phyloP scores from a whole-genome alignment of 2,888 invertebrate species.

The Timema podura region DNA sequence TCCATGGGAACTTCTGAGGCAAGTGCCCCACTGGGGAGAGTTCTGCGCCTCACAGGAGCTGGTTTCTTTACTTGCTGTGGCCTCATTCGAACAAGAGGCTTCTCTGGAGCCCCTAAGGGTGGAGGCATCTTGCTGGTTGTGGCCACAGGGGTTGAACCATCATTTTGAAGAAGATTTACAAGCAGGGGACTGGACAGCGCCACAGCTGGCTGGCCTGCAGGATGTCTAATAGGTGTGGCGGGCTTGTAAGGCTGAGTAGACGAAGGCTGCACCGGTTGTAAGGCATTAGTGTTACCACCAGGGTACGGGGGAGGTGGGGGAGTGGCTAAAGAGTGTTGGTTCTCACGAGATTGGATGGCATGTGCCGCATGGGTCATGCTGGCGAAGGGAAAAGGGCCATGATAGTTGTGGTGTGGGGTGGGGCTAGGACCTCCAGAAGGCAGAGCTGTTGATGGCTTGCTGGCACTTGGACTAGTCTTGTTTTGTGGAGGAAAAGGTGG shows the following conservation, averaged over 20 bases:
- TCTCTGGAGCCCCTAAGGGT: constrained; percentile 24
- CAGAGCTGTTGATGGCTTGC: not conserved
- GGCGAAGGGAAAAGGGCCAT: constrained; percentile 75
- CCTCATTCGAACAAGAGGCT: constrained; percentile 6
- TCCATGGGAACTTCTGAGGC: not conserved
- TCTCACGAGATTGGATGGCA: constrained; percentile 72
- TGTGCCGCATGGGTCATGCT: constrained; percentile 85
- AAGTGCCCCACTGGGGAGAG: no score
- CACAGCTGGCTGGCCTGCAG: constrained; percentile 43
- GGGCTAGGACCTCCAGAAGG: constrained; percentile 47
- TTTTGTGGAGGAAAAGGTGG: constrained; percentile 41
- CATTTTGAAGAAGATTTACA: constrained; percentile 88
- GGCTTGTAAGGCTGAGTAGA: constrained; percentile 25
- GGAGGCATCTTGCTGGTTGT: constrained; percentile 29
- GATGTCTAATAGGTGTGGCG: not conserved
- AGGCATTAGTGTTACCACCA: constrained; percentile 28
- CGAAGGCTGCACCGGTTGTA: constrained; percentile 34
- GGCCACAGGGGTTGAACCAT: constrained; percentile 46
- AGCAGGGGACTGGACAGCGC: constrained; percentile 83
- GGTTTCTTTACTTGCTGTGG: constrained; percentile 43
- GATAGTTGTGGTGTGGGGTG: constrained; percentile 49
- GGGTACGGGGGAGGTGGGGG: constrained; percentile 47
- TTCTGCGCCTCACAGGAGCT: constrained; percentile 28
- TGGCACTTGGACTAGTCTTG: constrained; percentile 7
- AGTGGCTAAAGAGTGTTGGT: constrained; percentile 30